Base-by-base conservation (phyloP, 2,797 vertebrate species). In the Spatula versicolor region DNA sequence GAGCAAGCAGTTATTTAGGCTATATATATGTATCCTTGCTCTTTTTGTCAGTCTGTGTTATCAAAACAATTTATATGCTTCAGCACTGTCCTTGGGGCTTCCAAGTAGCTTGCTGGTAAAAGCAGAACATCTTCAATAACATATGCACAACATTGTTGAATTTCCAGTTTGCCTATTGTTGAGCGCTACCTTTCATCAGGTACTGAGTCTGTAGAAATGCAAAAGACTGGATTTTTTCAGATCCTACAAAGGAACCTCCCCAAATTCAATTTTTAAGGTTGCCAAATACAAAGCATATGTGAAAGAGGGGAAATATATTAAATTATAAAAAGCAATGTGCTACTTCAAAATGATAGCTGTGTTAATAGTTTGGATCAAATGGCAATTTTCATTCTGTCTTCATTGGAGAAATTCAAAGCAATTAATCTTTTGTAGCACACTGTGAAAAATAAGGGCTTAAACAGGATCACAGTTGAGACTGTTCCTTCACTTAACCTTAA, bases 401-500 rank as follows among this genome's bases (percentile, higher is more conserved):
- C 84, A 68, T 17, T 86, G 71, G 71, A 90, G 71, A 94, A 95
- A 88, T 67, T 81, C 76, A 95, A 94, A 84, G 83, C 63, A 84
- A 86, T 96, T 94, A 91, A 94, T 95, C 85, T 96, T 94, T 50
- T 64, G 45, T 60, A 86, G 72, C 64, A 76, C 85, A 28, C 73
- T 39, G 60, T 91, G 91, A 92, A 91, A 95, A 95, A 86, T 43
- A 86, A 67, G 55, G 35, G 66, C 69, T 83, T 96, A 76, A 60
- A 35, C 62, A 82, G 45, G 66, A 92, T 93, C 80, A 94, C 41
- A 54, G 67, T 30, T 43, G 77, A 88, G 71, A 20, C 77, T 80
- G 21, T 88, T 96, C 85, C 35, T 95, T 95, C 83, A 74, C 80
- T 88, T 96, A 90, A 91, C 94, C 93, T 96, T 96, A 89, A 90